These are phyloP conservation scores for Homarus americanus DNA, from an alignment of 1,140 invertebrate species.

Conservation along the genomic window DNA sequence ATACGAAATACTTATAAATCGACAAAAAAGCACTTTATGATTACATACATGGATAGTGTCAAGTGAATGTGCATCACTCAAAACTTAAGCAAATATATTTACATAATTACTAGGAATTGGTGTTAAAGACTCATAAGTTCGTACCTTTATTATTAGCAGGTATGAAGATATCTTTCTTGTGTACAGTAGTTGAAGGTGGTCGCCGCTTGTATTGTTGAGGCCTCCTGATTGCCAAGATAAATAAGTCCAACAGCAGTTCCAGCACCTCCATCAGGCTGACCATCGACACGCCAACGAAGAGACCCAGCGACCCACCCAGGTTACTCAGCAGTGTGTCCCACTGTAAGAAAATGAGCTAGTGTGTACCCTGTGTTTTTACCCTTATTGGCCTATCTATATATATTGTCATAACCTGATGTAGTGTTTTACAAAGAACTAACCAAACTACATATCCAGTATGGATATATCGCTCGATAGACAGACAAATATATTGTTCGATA, in stretches of 20 bases:
- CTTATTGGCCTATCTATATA: no score
- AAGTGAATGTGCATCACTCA: no score
- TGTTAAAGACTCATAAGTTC: not conserved
- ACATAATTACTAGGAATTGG: not conserved
- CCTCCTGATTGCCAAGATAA: not conserved
- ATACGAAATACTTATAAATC: no score
- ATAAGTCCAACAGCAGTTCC: slow-evolving; percentile 25
- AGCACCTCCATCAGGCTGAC: slow-evolving; percentile 44
- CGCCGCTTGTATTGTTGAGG: not conserved
- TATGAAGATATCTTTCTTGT: not conserved
- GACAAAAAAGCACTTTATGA: not conserved
- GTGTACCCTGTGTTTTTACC: no score
- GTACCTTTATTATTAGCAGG: not conserved
- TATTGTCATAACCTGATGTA: no score
- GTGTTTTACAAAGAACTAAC: no score
- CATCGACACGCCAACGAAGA: slow-evolving; percentile 49
- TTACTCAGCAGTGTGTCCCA: slow-evolving; percentile 59
- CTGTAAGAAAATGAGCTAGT: no score
- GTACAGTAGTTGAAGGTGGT: no score
- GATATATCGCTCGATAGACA: not conserved
- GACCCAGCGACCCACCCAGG: slow-evolving; percentile 39
- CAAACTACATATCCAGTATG: no score
- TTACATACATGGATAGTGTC: not conserved
- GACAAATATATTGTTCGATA: no score
- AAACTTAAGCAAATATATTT: not conserved